phyloP scores from a whole-genome alignment of 2,113 vertebrate species.

The Machaerirhynchus nigripectus region DNA sequence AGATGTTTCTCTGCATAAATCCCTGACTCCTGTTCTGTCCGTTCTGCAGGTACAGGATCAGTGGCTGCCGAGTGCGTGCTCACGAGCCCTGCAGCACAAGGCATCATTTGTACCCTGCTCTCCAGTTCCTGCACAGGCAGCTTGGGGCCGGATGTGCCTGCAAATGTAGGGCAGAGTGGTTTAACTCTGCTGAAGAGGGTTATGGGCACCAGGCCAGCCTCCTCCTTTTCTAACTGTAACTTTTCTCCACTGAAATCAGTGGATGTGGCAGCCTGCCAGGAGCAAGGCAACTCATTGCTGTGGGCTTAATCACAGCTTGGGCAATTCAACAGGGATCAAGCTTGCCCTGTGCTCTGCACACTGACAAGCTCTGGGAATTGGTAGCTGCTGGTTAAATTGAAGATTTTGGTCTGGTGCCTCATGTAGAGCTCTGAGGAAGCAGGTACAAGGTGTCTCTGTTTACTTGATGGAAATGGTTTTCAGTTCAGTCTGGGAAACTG shows the following conservation, averaged over 20 bases:
- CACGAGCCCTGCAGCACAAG: background rate
- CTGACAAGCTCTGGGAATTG: background rate
- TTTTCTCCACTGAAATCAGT: background rate
- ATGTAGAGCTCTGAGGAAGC: background rate
- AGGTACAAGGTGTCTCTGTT: background rate
- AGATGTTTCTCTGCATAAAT: background rate
- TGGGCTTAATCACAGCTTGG: background rate
- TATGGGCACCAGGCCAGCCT: background rate
- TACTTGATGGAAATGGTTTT: background rate
- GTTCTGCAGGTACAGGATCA: rapidly evolving
- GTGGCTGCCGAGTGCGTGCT: background rate
- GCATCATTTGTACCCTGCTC: background rate
- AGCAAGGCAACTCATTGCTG: background rate
- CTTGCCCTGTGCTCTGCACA: background rate
- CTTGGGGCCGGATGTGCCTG: background rate
- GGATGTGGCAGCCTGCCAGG: background rate
- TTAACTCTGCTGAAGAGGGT: background rate
- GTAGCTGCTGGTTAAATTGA: background rate
- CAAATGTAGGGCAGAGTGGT: background rate
- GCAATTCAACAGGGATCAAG: background rate
- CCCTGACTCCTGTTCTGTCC: rapidly evolving
- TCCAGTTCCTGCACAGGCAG: background rate
- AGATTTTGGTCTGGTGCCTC: background rate
- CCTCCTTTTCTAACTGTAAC: background rate
- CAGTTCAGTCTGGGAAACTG: background rate